A percentile compares a stretch with the other conserved stretches of the same genome.
phyloP scores from a whole-genome alignment of 2,797 vertebrate species.

The Lindbergichthys nudifrons region DNA sequence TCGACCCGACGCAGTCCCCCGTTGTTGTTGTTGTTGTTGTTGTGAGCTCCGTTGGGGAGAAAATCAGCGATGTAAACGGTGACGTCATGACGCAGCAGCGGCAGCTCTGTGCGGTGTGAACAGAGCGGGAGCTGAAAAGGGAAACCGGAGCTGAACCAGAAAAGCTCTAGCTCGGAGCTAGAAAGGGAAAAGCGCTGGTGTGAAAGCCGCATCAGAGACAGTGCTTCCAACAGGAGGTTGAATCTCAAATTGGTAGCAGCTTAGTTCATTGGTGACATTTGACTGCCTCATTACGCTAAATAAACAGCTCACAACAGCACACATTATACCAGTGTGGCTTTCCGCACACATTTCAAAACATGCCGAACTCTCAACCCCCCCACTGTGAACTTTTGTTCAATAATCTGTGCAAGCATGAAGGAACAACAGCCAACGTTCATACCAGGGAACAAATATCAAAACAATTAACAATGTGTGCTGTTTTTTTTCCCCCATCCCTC shows the following conservation, averaged over 20 bases:
- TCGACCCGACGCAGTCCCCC: too few relatives aligned
- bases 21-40: too few relatives aligned
- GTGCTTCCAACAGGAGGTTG: slow-evolving; percentile 29
- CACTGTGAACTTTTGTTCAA: slow-evolving; percentile 23
- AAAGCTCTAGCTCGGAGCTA: too few relatives aligned
- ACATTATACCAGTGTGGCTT: slow-evolving; percentile 26
- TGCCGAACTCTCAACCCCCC: slow-evolving; percentile 12
- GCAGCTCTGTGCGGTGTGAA: too few relatives aligned
- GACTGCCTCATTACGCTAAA: slow-evolving; percentile 31
- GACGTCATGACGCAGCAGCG: too few relatives aligned
- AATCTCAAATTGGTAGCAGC: slow-evolving; percentile 21
- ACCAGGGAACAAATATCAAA: slow-evolving; percentile 4
- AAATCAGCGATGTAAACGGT: too few relatives aligned
- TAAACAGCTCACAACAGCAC: not conserved
- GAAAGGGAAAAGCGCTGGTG: too few relatives aligned
- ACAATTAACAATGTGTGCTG: not conserved
- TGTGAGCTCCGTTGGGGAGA: too few relatives aligned
- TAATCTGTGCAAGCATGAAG: slow-evolving; percentile 18
- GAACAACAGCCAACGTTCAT: slow-evolving; percentile 8
- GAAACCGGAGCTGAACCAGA: too few relatives aligned
- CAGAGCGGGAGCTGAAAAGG: too few relatives aligned
- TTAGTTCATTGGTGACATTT: slow-evolving; percentile 43
- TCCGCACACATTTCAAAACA: slow-evolving; percentile 24
- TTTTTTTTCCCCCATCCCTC: not conserved
- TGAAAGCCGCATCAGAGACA: slow-evolving; percentile 19